Conservation (phyloP, 2,888 invertebrate genomes). For the Microplitis deprimator region DNA sequence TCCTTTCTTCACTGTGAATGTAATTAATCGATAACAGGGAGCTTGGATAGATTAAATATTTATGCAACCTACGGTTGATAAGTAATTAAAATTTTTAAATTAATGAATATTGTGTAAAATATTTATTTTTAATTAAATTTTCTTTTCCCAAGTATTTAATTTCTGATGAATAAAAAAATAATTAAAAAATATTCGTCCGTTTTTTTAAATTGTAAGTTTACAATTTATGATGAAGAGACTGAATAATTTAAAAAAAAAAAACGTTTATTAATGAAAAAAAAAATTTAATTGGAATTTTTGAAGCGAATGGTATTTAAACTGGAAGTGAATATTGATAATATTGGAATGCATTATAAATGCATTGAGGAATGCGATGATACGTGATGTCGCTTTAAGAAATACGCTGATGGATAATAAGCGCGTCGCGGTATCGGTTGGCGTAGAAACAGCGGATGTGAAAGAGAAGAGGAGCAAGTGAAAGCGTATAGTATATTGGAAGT, state of each 20-base stretch:
- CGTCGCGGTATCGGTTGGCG: not conserved
- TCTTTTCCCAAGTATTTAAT: not conserved
- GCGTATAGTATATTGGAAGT: not conserved
- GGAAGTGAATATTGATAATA: not conserved
- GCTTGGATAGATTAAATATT: conserved; percentile 12
- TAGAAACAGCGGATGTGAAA: not conserved
- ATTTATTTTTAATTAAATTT: not conserved
- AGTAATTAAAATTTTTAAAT: conserved; percentile 7
- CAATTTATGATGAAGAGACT: not conserved
- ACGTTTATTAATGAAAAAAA: too few species aligned
- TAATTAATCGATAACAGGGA: conserved; percentile 15
- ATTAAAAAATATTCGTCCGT: too few species aligned
- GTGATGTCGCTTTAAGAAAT: conserved; percentile 1
- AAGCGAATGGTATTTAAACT: not conserved
- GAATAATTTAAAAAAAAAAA: not conserved
- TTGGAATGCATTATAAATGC: not conserved
- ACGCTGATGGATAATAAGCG: conserved; percentile 13
- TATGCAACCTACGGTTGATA: not conserved
- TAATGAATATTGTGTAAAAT: not conserved
- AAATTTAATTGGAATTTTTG: not conserved
- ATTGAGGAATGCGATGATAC: not conserved
- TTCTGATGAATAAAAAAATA: not conserved
- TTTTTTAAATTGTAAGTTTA: not conserved
- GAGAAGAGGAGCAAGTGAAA: not conserved
- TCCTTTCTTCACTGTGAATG: conserved; percentile 27